Evolutionary conservation across 2,888 invertebrate genomes (phyloP).

Genomic region (Dicranocentrus wangi): DNA sequence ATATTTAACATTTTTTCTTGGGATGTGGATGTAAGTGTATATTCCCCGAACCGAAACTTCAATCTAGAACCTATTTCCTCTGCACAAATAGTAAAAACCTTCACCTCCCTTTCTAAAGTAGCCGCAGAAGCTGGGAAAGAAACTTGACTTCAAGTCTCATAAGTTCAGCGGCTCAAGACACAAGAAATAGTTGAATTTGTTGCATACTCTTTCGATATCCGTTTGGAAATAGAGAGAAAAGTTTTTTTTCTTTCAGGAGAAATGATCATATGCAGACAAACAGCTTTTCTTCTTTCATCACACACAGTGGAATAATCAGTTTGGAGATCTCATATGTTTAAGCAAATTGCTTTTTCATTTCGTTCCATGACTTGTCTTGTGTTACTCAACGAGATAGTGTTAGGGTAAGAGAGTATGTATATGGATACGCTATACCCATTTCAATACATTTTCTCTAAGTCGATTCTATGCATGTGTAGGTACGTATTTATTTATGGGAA

Average conservation of each 20-base stretch:
- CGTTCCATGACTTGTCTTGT: not conserved
- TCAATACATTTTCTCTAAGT: conserved; percentile 23
- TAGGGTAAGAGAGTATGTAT: conserved; percentile 1
- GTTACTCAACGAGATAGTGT: not conserved
- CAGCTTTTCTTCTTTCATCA: conserved; percentile 28
- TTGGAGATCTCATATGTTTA: conserved; percentile 59
- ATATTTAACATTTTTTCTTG: too few species aligned
- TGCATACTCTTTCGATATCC: not conserved
- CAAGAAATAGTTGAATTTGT: not conserved
- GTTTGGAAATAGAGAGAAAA: conserved; percentile 9
- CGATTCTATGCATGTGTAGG: conserved; percentile 17
- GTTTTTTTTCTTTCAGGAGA: not conserved
- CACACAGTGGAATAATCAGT: conserved; percentile 49
- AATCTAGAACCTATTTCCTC: conserved; percentile 8
- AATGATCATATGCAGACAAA: conserved; percentile 26
- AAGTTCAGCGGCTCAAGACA: too few species aligned
- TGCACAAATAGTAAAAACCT: not conserved
- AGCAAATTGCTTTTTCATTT: conserved; percentile 60
- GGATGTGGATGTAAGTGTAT: too few species aligned
- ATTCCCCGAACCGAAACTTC: not conserved
- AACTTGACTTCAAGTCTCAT: too few species aligned
- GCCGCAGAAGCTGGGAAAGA: too few species aligned
- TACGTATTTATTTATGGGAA: conserved; percentile 56
- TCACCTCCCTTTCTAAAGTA: not conserved
- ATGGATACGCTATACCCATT: not conserved